These are phyloP conservation scores for Dryoscopus gambensis DNA, from an alignment of 2,113 vertebrate genomes.

Conservation along the genomic window DNA sequence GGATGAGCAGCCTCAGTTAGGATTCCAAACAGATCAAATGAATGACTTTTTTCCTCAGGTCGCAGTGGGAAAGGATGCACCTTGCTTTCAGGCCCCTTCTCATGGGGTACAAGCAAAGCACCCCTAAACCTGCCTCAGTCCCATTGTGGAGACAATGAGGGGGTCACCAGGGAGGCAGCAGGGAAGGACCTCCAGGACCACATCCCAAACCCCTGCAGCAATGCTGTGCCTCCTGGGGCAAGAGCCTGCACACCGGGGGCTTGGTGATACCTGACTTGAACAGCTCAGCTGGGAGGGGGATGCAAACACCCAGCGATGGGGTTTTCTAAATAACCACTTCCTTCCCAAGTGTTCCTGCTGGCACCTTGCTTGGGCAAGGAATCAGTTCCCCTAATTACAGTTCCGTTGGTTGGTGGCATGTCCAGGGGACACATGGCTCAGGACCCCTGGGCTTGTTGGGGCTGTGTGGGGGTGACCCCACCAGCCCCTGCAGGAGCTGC, in stretches of 20 bases:
- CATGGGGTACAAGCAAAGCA: not conserved
- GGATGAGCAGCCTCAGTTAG: not conserved
- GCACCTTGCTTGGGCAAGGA: not conserved
- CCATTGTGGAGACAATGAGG: not conserved
- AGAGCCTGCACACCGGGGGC: not conserved
- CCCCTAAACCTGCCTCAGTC: not conserved
- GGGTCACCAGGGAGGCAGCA: not conserved
- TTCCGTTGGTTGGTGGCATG: fast-evolving
- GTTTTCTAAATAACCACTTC: not conserved
- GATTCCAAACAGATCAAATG: not conserved
- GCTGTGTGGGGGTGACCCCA: not conserved
- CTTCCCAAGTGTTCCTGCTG: not conserved
- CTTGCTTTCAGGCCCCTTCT: not conserved
- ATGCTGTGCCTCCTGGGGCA: not conserved
- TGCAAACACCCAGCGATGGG: fast-evolving
- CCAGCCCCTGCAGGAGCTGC: not conserved
- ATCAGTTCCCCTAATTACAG: not conserved
- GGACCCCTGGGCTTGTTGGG: not conserved
- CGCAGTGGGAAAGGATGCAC: not conserved
- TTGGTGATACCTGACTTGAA: not conserved
- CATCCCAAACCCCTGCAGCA: not conserved
- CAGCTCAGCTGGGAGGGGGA: not conserved
- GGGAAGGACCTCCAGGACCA: not conserved
- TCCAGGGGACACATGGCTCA: fast-evolving
- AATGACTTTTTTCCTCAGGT: not conserved